Base-by-base conservation (phyloP, 2,888 invertebrate species). In the Latheticus oryzae region DNA sequence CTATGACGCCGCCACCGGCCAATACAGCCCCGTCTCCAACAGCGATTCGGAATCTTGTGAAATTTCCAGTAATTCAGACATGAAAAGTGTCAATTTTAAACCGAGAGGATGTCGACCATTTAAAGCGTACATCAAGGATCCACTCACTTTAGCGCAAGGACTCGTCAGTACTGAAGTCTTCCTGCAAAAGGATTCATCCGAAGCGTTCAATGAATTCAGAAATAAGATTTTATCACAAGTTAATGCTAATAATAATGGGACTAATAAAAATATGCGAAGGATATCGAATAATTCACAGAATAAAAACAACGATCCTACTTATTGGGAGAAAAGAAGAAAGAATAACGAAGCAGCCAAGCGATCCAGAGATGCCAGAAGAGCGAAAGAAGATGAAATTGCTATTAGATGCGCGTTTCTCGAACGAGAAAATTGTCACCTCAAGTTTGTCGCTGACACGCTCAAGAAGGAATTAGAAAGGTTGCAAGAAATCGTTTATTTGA, bases 311-410 rank as follows among this genome's bases (percentile, higher is more conserved):
- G 94, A 95, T 73, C 90, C 90, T 1, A 87, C 90, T 0, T 97
- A 97, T 74, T 89, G 90, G 81, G 95, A 93, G 68, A 85, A 95
- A 51, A 81, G 97, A 5, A 85, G 91, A 63, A 93, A 94, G 73
- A 97, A 97, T 77, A 97, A 97, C 76, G 92, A 90, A 61, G 97
- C 97, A 0, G 97, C 97, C 0, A 97, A 97, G 78, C 85, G 95
- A 66, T 96, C 95, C 0, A 83, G 97, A 1, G 97, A 97, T 71
- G 87, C 94, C 0, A 82, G 97, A 55, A 84, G 95, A 66, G 87
- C 91, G 30, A 92, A 96, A 69, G 97, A 97, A 76, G 94, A 96
- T 65, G 93, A 95, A 68, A 88, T 96, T 42, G 94, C 95, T 0
- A 89, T 96, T 26, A 83, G 94, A 54, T 93, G 94, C 0, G 90